Evolutionary conservation across 2,888 invertebrate genomes (phyloP).

Genomic region (Dromius quadrimaculatus): DNA sequence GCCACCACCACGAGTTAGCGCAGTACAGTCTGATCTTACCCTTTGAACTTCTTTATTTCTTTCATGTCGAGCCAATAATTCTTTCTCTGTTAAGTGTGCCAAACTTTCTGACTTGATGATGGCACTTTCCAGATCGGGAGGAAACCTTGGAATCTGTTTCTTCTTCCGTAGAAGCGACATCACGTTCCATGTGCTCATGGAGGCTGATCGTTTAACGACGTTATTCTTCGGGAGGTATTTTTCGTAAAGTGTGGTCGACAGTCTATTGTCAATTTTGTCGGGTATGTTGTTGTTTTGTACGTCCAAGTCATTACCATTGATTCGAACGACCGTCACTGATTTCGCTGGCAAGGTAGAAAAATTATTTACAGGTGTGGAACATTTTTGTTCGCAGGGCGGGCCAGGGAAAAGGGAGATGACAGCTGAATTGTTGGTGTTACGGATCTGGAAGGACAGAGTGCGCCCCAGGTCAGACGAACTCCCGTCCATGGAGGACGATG

Average conservation of each 20-base stretch:
- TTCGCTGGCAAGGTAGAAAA: conserved; percentile 32
- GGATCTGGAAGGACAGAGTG: conserved; percentile 65
- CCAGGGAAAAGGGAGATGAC: conserved; percentile 65
- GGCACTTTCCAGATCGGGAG: conserved; percentile 68
- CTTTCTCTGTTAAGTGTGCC: conserved; percentile 68
- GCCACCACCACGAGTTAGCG: conserved; percentile 42
- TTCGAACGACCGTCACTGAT: conserved; percentile 66
- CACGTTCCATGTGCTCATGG: conserved; percentile 59
- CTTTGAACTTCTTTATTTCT: conserved; percentile 68
- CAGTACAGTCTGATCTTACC: conserved; percentile 64
- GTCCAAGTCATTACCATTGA: conserved; percentile 60
- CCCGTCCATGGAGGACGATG: conserved; percentile 65
- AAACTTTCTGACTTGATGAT: conserved; percentile 69
- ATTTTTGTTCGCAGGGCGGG: conserved; percentile 50
- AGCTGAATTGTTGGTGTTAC: conserved; percentile 66
- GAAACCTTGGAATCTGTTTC: conserved; percentile 62
- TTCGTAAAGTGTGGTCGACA: conserved; percentile 43
- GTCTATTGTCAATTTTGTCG: conserved; percentile 45
- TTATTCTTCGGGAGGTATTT: conserved; percentile 24
- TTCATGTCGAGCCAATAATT: conserved; percentile 68
- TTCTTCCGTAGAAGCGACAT: conserved; percentile 64
- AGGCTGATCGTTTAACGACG: conserved; percentile 48
- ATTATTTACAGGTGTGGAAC: conserved; percentile 15
- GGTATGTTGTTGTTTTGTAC: conserved; percentile 52
- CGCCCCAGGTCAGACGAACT: conserved; percentile 62